Base-by-base conservation (phyloP, 2,113 vertebrate species). In the Bujurquina vittata region DNA sequence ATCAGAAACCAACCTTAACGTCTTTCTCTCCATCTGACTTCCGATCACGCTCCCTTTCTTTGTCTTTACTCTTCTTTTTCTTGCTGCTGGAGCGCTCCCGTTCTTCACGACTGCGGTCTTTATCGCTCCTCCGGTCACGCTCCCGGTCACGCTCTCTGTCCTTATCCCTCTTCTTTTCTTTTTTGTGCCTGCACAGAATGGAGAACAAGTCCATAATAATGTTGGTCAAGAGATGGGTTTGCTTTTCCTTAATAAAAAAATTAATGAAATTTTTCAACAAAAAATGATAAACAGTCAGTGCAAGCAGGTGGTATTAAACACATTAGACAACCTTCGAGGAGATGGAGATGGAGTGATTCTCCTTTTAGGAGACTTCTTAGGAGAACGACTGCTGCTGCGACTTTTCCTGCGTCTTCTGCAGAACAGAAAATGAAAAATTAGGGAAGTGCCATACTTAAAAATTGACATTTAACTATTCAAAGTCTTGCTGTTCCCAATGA, bases 121-220 rank as follows among this genome's bases (percentile, higher is more conserved):
- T 92, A 0, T 95, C 95, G 1, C 84, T 91, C 92, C 84, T 91
- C 69, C 95, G 95, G 2, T 95, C 94, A 3, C 93, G 8, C 35
- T 37, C 35, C 35, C 35, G 35, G 7, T 35, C 35, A 2, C 35
- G 95, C 75, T 99, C 98, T 88, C 96, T 96, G 82, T 98, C 97
- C 78, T 97, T 98, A 15, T 99, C 98, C 92, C 96, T 97, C 90
- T 98, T 99, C 92, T 99, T 99, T 59, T 99, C 98, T 80, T 99
- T 99, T 95, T 99, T 99, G 92, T 99, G 98, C 80, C 98, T 99
- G 67, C 1, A 26, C 49, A 77, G 23, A 1, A 46, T 14, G 4
- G 35, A 61, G 10, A 73, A 72, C 2, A 63, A 17, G 20, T 67
- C 20, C 23, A 67, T 37, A 40, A 7, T 20, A 15, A 49, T 43